phyloP scores from a whole-genome alignment of 2,888 invertebrate species.

The Troides aeacus region DNA sequence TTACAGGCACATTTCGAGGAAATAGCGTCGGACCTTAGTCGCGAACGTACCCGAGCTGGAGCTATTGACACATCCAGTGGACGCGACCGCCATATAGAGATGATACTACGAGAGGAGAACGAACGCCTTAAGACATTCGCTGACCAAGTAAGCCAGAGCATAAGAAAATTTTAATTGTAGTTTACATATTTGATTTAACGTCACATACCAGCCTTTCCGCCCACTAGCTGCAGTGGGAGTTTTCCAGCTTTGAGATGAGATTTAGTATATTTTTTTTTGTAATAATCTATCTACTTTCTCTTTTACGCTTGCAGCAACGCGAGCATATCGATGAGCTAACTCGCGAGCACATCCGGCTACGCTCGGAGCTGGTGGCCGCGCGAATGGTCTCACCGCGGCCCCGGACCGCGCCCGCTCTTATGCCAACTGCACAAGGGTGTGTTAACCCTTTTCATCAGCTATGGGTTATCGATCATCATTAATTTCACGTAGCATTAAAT shows the following conservation, averaged over 20 bases:
- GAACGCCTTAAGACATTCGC: constrained; percentile 52
- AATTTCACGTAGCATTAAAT: too few relatives aligned
- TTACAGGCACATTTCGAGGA: constrained; percentile 37
- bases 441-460: not conserved
- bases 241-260: too few relatives aligned
- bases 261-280: too few relatives aligned
- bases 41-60: constrained; percentile 39
- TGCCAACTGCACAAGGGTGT: constrained; percentile 27
- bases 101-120: constrained; percentile 52
- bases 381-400: constrained; percentile 34
- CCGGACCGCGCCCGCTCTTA: constrained; percentile 42
- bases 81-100: constrained; percentile 34
- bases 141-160: constrained; percentile 49
- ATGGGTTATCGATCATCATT: too few relatives aligned
- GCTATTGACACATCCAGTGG: not conserved
- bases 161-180: not conserved
- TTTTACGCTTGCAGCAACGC: constrained; percentile 46
- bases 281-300: too few relatives aligned
- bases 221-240: too few relatives aligned
- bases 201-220: not conserved
- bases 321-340: constrained; percentile 50
- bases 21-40: constrained; percentile 10
- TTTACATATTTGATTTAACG: not conserved
- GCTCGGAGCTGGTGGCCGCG: constrained; percentile 37
- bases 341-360: constrained; percentile 43